Base-by-base conservation (phyloP, 2,797 vertebrate genomes). In the Hirundo rustica region DNA sequence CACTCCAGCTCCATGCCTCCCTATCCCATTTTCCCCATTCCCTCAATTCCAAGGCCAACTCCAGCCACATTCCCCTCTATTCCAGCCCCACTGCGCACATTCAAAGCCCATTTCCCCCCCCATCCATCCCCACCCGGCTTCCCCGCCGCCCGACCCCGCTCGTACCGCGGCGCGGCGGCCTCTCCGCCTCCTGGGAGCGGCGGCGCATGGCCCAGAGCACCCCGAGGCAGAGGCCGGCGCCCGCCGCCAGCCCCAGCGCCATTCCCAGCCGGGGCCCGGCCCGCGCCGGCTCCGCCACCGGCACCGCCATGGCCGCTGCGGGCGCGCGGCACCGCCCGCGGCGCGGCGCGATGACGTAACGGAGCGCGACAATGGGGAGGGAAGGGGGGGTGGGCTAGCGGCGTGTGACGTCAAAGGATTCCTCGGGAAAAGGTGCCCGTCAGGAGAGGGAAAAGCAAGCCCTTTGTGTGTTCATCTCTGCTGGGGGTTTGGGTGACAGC, bases 351-450 rank as follows among this genome's bases (percentile, higher is more conserved):
- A 34, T 70, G 78, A 29, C 78, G 65, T 50, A 5, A 58, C 16
- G 7, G 16, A 5, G 36, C 25, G 0, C 54, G 54, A 51, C 65
- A 3, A 11, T 0, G 2, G 17, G 5, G 4, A 1, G 4, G 5
- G 38, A 11, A 38, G 11, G 38, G 38, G 38, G 38, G 11, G 38
- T 38, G 38, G 36, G 38, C 11, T 11, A 12, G 38, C 38, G 38
- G 38, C 38, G 38, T 38, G 38, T 38, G 38, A 38, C 38, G 38
- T 38, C 38, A 8, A 30, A 66, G 53, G 44, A 47, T 84, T 65
- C 58, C 19, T 34, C 14, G 14, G 38, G 45, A 38, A 51, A 51
- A 51, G 25, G 51, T 3, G 1, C 38, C 3, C 0, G 29, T 8
- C 45, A 7, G 55, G 62, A 74, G n/a, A 54, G 29, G 36, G 32